These are phyloP conservation scores for Brachyhypopomus gauderio DNA, from an alignment of 2,113 vertebrate genomes.

Conservation along the genomic window DNA sequence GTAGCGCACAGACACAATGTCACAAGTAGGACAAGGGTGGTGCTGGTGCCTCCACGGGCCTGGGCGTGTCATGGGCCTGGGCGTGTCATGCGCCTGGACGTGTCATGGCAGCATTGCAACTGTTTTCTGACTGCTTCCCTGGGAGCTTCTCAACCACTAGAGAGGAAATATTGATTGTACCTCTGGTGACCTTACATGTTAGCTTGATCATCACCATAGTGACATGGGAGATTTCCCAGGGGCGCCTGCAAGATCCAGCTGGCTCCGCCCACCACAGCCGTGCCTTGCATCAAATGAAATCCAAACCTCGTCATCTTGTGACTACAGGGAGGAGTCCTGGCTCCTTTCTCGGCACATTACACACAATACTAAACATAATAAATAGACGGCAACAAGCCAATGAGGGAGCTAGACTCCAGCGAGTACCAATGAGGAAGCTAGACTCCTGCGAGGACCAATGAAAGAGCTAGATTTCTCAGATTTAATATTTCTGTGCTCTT, in stretches of 20 bases:
- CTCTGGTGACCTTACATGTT: constrained; percentile 45
- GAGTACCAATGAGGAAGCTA: neutral
- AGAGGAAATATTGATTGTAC: constrained; percentile 52
- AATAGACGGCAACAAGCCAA: too few relatives aligned
- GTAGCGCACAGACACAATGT: neutral
- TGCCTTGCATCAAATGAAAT: neutral
- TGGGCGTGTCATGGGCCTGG: too few relatives aligned
- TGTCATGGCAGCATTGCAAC: constrained; percentile 19
- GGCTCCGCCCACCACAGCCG: neutral
- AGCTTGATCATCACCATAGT: constrained; percentile 49
- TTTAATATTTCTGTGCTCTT: too few relatives aligned
- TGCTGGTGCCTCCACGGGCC: neutral
- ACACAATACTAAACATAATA: neutral
- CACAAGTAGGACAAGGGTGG: neutral
- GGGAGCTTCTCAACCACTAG: constrained; percentile 14
- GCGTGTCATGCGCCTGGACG: too few relatives aligned
- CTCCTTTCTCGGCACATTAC: neutral
- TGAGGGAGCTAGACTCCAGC: neutral
- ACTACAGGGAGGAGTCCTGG: neutral
- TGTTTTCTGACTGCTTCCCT: constrained; percentile 34
- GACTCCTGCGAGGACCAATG: too few relatives aligned
- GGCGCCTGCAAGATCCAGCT: neutral
- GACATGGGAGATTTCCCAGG: constrained; percentile 42
- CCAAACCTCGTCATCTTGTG: neutral
- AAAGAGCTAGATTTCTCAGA: neutral